Evolutionary conservation across 53 echinoderm and acorn worm genomes (phyloP).

Genomic region (Astropecten irregularis): DNA sequence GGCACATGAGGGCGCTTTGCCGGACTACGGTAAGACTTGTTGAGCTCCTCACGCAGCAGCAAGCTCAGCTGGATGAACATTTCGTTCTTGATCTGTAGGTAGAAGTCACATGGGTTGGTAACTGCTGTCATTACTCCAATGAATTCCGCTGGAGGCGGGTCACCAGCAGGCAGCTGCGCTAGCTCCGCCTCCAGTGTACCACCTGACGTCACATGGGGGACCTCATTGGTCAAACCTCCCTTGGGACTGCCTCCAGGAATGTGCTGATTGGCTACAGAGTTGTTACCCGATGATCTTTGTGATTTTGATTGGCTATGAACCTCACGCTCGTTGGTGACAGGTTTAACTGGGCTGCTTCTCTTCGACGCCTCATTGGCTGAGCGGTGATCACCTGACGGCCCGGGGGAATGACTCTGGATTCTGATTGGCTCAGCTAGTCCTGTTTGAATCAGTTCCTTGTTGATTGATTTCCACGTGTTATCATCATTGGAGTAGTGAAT

Average conservation of each 20-base stretch:
- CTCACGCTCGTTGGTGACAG: background rate
- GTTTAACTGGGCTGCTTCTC: background rate
- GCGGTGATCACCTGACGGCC: constrained; percentile 24
- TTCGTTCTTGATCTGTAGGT: constrained; percentile 30
- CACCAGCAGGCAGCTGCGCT: background rate
- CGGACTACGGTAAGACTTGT: background rate
- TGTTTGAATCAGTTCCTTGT: constrained; percentile 18
- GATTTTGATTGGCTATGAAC: background rate
- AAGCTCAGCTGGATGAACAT: constrained; percentile 13
- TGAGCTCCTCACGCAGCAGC: constrained; percentile 14
- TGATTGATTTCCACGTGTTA: background rate
- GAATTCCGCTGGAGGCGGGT: background rate
- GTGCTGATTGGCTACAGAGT: background rate
- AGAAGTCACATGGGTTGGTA: constrained; percentile 26
- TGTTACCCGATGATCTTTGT: background rate
- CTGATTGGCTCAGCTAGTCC: constrained; percentile 19
- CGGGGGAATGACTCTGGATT: constrained; percentile 2
- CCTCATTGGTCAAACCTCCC: background rate
- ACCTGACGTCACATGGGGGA: background rate
- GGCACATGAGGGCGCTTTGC: constrained; percentile 1
- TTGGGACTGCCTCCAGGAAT: background rate
- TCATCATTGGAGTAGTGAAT: constrained; percentile 11
- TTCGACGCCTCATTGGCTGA: background rate
- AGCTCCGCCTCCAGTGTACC: background rate
- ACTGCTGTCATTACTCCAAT: constrained; percentile 2